Percentiles rank a stretch among this genome's conserved stretches.
Conservation (phyloP, 2,888 invertebrate genomes). For the Eucera pruinosa region DNA sequence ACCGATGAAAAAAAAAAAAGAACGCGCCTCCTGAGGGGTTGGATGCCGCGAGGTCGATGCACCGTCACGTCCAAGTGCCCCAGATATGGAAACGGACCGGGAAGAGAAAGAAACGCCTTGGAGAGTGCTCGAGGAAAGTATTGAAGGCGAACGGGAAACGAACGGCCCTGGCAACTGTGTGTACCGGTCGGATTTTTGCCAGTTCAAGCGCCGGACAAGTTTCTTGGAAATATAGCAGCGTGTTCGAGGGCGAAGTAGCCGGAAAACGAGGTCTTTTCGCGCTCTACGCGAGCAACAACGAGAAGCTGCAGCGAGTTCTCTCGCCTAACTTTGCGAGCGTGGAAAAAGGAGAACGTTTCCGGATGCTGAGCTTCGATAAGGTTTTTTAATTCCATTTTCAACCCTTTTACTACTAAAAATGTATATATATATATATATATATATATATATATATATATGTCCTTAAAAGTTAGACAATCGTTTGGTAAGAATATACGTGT, state of each 20-base stretch:
- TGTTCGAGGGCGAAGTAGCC: conserved; percentile 35
- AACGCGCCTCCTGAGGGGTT: conserved; percentile 4
- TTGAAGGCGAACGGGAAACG: conserved; percentile 23
- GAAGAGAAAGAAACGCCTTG: conserved; percentile 35
- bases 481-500: too few relatives aligned
- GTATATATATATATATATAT: too few relatives aligned
- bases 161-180: conserved; percentile 33
- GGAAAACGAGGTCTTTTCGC: conserved; percentile 51
- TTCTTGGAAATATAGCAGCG: conserved; percentile 22
- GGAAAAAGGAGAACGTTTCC: conserved; percentile 54
- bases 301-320: conserved; percentile 40
- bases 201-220: conserved; percentile 49
- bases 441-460: too few relatives aligned
- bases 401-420: too few relatives aligned
- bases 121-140: conserved; percentile 43
- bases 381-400: too few relatives aligned
- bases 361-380: conserved; percentile 49
- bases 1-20: conserved; percentile 10
- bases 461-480: too few relatives aligned
- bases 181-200: conserved; percentile 52
- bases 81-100: conserved; percentile 48
- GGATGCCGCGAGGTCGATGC: conserved; percentile 42
- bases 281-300: conserved; percentile 40
- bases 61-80: conserved; percentile 32
- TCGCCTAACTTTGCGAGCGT: conserved; percentile 54